phyloP scores from a whole-genome alignment of 1,140 invertebrate species.

The Agraylea sexmaculata region DNA sequence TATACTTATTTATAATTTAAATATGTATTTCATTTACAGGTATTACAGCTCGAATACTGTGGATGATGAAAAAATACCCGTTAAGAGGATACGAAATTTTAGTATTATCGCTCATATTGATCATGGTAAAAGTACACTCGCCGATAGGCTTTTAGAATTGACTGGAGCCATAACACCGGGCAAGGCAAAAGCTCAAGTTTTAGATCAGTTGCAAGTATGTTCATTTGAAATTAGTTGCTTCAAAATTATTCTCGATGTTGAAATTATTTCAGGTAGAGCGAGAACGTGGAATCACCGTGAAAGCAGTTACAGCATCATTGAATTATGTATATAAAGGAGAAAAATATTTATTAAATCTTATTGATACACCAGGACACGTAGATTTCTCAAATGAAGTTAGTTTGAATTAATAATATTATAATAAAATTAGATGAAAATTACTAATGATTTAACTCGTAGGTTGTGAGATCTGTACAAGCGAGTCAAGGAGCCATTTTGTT shows the following conservation, averaged over 20 bases:
- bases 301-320: slow-evolving; percentile 91
- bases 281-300: slow-evolving; percentile 95
- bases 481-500: slow-evolving; percentile 92
- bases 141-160: slow-evolving; percentile 82
- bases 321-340: slow-evolving; percentile 57
- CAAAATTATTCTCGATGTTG: slow-evolving; percentile 15
- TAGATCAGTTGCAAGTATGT: slow-evolving; percentile 63
- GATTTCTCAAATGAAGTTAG: slow-evolving; percentile 94
- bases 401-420: slow-evolving; percentile 4
- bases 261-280: slow-evolving; percentile 65
- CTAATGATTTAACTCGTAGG: slow-evolving; percentile 32
- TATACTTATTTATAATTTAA: too few relatives aligned
- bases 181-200: slow-evolving; percentile 61
- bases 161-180: slow-evolving; percentile 71
- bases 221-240: slow-evolving; percentile 6
- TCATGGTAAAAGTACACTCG: slow-evolving; percentile 94
- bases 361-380: slow-evolving; percentile 97
- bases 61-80: too few relatives aligned
- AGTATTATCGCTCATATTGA: slow-evolving; percentile 97
- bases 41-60: too few relatives aligned
- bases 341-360: slow-evolving; percentile 86
- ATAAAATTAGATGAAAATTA: slow-evolving; percentile 5
- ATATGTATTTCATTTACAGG: too few relatives aligned
- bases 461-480: slow-evolving; percentile 72
- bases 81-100: slow-evolving; percentile 76